These are phyloP conservation scores for Tetramorium bicarinatum DNA, from an alignment of 2,888 invertebrate species.

Conservation along the genomic window DNA sequence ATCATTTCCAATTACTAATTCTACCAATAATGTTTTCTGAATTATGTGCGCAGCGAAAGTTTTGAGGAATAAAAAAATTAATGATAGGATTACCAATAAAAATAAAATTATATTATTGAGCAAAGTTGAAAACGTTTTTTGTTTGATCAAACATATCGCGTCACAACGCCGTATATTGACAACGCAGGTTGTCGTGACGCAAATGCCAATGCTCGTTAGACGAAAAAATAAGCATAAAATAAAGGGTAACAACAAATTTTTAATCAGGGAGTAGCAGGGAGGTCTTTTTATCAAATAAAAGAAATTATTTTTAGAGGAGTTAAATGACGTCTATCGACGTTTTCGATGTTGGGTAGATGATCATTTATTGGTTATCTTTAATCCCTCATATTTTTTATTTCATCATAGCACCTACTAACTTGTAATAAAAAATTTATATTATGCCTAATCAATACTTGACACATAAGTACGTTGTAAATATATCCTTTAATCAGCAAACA, in stretches of 20 bases:
- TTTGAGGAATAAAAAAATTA: constrained; percentile 44
- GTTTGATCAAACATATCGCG: constrained; percentile 27
- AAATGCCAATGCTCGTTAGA: constrained; percentile 9
- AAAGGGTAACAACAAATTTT: neutral
- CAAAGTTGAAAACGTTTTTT: neutral
- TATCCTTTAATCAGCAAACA: neutral
- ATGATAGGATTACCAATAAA: neutral
- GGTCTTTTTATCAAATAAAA: neutral
- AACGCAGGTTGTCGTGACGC: constrained; percentile 10
- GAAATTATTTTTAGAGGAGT: neutral
- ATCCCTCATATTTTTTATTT: neutral
- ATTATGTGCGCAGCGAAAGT: constrained; percentile 74
- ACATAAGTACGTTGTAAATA: neutral
- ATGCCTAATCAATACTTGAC: neutral
- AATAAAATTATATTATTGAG: neutral
- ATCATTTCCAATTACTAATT: constrained; percentile 81
- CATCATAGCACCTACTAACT: neutral
- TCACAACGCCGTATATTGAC: neutral
- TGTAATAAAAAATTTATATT: neutral
- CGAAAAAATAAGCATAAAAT: neutral
- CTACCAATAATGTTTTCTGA: constrained; percentile 70
- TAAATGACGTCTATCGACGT: too few relatives aligned
- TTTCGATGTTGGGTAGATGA: too few relatives aligned
- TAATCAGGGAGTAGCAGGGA: neutral
- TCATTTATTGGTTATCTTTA: neutral